Conservation (phyloP, 1,140 invertebrate species). For the Papilio xuthus region DNA sequence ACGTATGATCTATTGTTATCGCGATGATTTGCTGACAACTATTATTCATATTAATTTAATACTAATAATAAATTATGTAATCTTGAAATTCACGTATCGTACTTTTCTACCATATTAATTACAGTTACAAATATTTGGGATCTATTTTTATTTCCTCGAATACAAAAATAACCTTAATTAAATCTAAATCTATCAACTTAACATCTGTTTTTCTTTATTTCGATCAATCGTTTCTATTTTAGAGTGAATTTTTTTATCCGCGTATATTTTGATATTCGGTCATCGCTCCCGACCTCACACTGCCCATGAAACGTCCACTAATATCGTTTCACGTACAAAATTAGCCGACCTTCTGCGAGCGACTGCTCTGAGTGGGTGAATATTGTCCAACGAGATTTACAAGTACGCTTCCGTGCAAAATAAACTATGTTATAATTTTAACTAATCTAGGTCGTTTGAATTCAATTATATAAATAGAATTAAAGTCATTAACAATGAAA, state of each 20-base stretch:
- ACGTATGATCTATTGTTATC: conserved; percentile 41
- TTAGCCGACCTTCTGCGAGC: conserved; percentile 58
- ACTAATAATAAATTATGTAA: too few relatives aligned
- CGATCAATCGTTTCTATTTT: background rate
- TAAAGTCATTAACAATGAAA: background rate
- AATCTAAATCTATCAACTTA: background rate
- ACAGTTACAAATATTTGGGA: too few relatives aligned
- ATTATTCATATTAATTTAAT: background rate
- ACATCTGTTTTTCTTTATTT: background rate
- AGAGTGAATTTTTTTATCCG: conserved; percentile 39
- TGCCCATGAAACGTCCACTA: conserved; percentile 46
- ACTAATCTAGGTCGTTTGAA: background rate
- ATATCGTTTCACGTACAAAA: conserved; percentile 56
- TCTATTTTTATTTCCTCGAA: background rate
- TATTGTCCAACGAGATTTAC: conserved; percentile 30
- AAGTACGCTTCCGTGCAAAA: conserved; percentile 14
- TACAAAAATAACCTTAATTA: background rate
- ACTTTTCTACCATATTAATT: too few relatives aligned
- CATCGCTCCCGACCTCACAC: conserved; percentile 48
- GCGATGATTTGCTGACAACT: background rate
- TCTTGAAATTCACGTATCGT: too few relatives aligned
- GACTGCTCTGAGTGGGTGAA: conserved; percentile 44
- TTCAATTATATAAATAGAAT: background rate
- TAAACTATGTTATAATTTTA: background rate
- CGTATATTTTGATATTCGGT: conserved; percentile 50